These are phyloP conservation scores for Scaeva pyrastri DNA, from an alignment of 2,888 invertebrate genomes.

Conservation along the genomic window DNA sequence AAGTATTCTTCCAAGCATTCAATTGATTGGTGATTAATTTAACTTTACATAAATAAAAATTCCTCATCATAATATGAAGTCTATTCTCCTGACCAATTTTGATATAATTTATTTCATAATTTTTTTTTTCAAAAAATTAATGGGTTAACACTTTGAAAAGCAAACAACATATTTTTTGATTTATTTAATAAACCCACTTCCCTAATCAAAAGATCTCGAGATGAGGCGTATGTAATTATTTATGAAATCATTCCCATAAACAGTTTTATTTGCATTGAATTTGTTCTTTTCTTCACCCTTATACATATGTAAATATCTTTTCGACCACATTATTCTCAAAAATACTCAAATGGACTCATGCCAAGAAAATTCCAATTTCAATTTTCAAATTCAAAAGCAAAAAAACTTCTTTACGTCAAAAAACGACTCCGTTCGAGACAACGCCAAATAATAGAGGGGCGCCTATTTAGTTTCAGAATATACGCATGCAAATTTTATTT, in stretches of 20 bases:
- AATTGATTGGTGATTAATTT: no score
- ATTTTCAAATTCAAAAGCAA: constrained; percentile 16
- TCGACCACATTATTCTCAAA: constrained; percentile 17
- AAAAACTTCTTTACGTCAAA: constrained; percentile 32
- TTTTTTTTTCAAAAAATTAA: not conserved
- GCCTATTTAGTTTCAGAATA: constrained; percentile 25
- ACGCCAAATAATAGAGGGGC: not conserved
- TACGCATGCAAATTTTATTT: constrained; percentile 53
- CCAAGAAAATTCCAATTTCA: constrained; percentile 19
- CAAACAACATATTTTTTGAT: not conserved
- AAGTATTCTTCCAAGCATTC: no score
- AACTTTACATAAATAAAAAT: no score
- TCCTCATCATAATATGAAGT: no score
- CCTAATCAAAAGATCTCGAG: not conserved
- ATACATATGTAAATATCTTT: constrained; percentile 31
- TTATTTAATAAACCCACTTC: not conserved
- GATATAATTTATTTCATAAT: no score
- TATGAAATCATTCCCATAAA: constrained; percentile 19
- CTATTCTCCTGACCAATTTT: no score
- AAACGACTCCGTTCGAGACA: not conserved
- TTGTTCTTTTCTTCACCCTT: not conserved
- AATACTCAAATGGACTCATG: constrained; percentile 9
- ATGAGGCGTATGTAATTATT: not conserved
- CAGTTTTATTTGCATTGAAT: constrained; percentile 7
- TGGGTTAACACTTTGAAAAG: not conserved